These are phyloP conservation scores for Podabrus alpinus DNA, from an alignment of 2,888 invertebrate genomes.

Conservation along the genomic window DNA sequence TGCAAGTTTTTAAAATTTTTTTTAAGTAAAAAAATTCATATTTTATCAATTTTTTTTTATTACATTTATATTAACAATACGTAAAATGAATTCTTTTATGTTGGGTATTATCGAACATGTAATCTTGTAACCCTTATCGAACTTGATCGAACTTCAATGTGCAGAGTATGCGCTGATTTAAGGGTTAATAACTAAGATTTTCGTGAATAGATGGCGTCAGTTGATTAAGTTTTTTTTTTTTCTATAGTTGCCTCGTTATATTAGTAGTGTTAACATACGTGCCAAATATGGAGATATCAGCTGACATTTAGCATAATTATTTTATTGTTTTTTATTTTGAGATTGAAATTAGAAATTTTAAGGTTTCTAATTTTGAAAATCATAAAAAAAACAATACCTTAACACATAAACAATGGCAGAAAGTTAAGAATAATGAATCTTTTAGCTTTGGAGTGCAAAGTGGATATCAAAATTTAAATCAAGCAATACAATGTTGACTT, in stretches of 20 bases:
- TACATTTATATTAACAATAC: no score
- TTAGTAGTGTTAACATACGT: not conserved
- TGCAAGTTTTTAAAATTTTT: no score
- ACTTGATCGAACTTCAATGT: not conserved
- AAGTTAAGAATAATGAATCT: not conserved
- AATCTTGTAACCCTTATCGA: not conserved
- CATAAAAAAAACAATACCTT: not conserved
- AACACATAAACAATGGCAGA: not conserved
- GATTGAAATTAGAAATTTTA: not conserved
- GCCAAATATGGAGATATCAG: not conserved
- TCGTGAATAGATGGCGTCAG: not conserved
- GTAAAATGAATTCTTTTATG: not conserved
- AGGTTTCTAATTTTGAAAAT: not conserved
- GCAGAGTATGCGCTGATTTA: not conserved
- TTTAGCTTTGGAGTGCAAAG: not conserved
- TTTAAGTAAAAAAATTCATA: no score
- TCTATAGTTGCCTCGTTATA: not conserved
- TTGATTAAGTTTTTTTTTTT: not conserved
- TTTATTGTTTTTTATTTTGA: not conserved
- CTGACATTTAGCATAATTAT: not conserved
- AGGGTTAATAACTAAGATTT: not conserved
- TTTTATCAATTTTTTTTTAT: no score
- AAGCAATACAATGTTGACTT: slow-evolving; percentile 2
- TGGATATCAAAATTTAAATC: not conserved
- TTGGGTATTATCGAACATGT: not conserved